Evolutionary conservation across 2,797 vertebrate genomes (phyloP).

Genomic region (Kryptolebias ocellatus): DNA sequence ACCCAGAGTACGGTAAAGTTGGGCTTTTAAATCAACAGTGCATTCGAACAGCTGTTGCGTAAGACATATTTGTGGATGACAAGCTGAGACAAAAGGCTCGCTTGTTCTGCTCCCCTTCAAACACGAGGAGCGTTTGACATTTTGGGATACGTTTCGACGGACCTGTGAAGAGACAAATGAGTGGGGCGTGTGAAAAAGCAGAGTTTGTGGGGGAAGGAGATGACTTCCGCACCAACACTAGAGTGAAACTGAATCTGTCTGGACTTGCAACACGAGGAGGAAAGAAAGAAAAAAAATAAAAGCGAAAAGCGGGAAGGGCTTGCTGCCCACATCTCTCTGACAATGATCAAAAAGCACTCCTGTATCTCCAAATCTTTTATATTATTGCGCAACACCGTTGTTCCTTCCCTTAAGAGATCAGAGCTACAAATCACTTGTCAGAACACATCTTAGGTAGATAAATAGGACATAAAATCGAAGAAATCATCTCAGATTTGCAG

Average conservation of each 20-base stretch:
- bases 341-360: background rate
- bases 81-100: background rate
- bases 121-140: slow-evolving; percentile 13
- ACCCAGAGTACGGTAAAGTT: too few species aligned
- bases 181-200: background rate
- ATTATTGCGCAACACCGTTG: background rate
- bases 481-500: too few species aligned
- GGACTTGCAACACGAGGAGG: slow-evolving; percentile 18
- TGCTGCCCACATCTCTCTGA: too few species aligned
- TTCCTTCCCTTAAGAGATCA: background rate
- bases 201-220: background rate
- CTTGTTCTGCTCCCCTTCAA: background rate
- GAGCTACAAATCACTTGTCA: too few species aligned
- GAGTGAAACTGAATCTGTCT: slow-evolving; percentile 43
- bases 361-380: background rate
- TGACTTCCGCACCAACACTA: too few species aligned
- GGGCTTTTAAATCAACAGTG: background rate
- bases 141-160: slow-evolving; percentile 6
- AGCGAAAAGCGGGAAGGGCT: background rate
- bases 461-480: too few species aligned
- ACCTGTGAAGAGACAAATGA: background rate
- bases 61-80: background rate
- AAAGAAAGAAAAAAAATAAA: too few species aligned
- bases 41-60: background rate
- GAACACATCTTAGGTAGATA: too few species aligned